phyloP scores from a whole-genome alignment of 2,888 invertebrate species.

The Ectropis crepuscularia region DNA sequence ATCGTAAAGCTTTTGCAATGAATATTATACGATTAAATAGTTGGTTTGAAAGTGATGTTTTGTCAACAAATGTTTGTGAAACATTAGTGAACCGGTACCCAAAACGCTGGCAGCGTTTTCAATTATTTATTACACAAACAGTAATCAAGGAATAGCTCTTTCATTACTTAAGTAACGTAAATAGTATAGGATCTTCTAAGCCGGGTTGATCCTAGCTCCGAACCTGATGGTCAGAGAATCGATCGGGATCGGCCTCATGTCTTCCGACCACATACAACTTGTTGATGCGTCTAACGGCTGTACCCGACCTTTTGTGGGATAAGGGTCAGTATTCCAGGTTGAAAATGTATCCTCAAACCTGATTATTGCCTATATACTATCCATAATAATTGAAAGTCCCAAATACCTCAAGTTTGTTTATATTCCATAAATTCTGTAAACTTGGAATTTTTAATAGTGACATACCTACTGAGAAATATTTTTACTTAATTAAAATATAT shows the following conservation, averaged over 20 bases:
- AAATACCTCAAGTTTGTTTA: not conserved
- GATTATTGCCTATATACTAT: conserved; percentile 4
- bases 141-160: too few species aligned
- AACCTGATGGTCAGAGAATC: conserved; percentile 22
- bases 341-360: conserved; percentile 8
- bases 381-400: not conserved
- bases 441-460: too few species aligned
- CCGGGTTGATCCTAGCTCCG: conserved; percentile 9
- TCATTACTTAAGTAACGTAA: not conserved
- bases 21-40: too few species aligned
- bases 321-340: conserved; percentile 28
- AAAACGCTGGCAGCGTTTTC: too few species aligned
- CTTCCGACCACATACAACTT: conserved; percentile 39
- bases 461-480: not conserved
- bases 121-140: too few species aligned
- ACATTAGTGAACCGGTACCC: too few species aligned
- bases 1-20: too few species aligned
- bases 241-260: conserved; percentile 36
- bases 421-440: not conserved
- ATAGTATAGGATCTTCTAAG: not conserved
- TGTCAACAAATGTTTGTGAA: too few species aligned
- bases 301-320: conserved; percentile 35
- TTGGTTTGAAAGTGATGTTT: too few species aligned
- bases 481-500: not conserved
- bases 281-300: conserved; percentile 30